phyloP scores from a whole-genome alignment of 2,888 invertebrate species.

The Dromius quadrimaculatus region DNA sequence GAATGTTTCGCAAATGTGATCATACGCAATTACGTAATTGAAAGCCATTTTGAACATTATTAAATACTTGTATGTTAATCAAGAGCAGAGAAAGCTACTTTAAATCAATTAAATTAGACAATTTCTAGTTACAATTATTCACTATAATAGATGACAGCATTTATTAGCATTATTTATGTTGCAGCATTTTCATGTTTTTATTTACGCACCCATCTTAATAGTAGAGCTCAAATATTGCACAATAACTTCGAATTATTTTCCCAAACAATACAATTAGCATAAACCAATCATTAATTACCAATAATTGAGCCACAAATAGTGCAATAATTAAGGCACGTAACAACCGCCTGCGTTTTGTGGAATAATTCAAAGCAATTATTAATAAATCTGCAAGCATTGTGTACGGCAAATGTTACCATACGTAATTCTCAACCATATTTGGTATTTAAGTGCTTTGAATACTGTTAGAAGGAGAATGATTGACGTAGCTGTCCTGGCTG shows the following conservation, averaged over 20 bases:
- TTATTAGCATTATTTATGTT: no score
- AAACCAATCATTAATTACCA: constrained; percentile 19
- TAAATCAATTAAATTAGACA: neutral
- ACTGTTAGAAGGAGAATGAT: constrained; percentile 10
- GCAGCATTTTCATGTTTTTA: no score
- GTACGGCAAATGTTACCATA: constrained; percentile 1
- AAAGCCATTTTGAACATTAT: no score
- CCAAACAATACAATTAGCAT: constrained; percentile 12
- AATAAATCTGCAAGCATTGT: constrained; percentile 29
- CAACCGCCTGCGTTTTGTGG: constrained; percentile 7
- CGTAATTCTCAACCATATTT: neutral
- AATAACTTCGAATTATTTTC: neutral
- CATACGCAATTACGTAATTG: no score
- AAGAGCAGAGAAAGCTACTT: constrained; percentile 2
- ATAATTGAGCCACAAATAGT: constrained; percentile 20
- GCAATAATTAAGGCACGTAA: neutral
- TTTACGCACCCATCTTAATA: no score
- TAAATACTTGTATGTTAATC: neutral
- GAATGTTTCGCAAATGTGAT: no score
- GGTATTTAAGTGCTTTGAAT: constrained; percentile 3
- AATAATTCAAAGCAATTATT: constrained; percentile 30
- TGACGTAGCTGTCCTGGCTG: constrained; percentile 5
- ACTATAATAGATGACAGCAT: no score
- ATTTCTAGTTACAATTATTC: no score
- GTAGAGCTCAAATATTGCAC: neutral